Base-by-base conservation (phyloP, 1,140 invertebrate species). In the Drosophila repletoides region DNA sequence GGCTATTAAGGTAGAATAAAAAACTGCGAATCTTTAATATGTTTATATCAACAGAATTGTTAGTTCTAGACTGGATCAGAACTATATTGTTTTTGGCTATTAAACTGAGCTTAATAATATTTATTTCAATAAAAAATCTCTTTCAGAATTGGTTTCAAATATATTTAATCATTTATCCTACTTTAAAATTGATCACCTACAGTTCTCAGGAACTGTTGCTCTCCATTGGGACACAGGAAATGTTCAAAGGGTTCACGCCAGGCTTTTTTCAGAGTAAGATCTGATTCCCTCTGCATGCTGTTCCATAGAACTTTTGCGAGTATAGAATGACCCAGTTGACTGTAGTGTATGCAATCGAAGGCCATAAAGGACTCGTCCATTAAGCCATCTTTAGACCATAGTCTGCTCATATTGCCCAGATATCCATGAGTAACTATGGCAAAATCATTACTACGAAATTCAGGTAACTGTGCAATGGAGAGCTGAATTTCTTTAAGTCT, bases 321-420 rank as follows among this genome's bases (percentile, higher is more conserved):
- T 2, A 83, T 87, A 1, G 93, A 91, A 68, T 95, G 92, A 9
- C 91, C 91, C 67, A 93, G 92, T 74, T 94, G 92, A 72, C 93
- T 94, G 3, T 93, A 91, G 73, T 95, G 95, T 71, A 95, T 95
- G 89, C 95, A 95, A 86, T 95, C 94, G 4, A 88, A 88, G 3
- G 94, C 92, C 26, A 95, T 90, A 81, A 92, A 95, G 3, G 91
- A 87, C 21, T 91, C 88, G 88, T 95, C 94, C 0, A 90, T 73
- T 0, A 71, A 46, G 24, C 91, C 91, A 41, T 90, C 67, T n/a
- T 12, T 67, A 12, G 15, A 84, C 19, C 92, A 92, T 15, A 92
- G 69, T 0, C 88, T n/a, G 0, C 90, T 14, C 21, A 92, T 59
- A 14, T 67, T 66, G 0, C 89, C 71, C 45, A 91, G 91, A 0